Base-by-base conservation (phyloP, 2,888 invertebrate genomes). In the Euplagia quadripunctaria region DNA sequence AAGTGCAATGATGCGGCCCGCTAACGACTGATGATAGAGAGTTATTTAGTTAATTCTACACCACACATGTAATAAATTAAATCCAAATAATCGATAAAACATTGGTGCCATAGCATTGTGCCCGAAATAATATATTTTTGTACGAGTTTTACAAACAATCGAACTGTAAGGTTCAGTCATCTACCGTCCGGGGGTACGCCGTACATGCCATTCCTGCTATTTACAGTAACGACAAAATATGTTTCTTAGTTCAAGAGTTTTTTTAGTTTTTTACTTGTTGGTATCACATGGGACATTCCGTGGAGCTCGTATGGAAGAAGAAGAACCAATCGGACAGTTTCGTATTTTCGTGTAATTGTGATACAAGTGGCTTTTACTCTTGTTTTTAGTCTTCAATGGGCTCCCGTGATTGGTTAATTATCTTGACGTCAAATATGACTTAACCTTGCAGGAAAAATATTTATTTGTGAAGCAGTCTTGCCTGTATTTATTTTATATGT, bases 1-100 rank as follows among this genome's bases (percentile, higher is more conserved):
- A 85, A 98, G 98, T 87, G 98, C 98, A 64, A 98, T 92, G 89
- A 85, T 91, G 85, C 89, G 87, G 31, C 82, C 88, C 41, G 80
- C 86, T 77, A 82, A 87, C 78, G 86, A 90, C 80, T 85, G 63
- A 69, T 68, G 71, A 55, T 55, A 64, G 43, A 49, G 72, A 74
- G 75, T 70, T 70, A 43, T 76, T 61, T 83, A 82, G 74, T 71
- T 65, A 78, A 75, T 76, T 76, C 16, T 42, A 68, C 64, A 46
- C 41, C n/a, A 16, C 55, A 63, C 66, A 72, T 68, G 68, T 70
- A 66, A 68, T 58, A 41, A 68, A 71, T 67, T 43, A 41, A 71
- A 70, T 58, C 67, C 52, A 46, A 41, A 68, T 66, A 42, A 66
- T 71, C 20, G 55, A 63, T 73, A 74, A 46, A 74, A 80, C 71